Percentiles rank a stretch among this genome's conserved stretches.
phyloP scores from a whole-genome alignment of 2,888 invertebrate genomes.

The Dusona sp. region DNA sequence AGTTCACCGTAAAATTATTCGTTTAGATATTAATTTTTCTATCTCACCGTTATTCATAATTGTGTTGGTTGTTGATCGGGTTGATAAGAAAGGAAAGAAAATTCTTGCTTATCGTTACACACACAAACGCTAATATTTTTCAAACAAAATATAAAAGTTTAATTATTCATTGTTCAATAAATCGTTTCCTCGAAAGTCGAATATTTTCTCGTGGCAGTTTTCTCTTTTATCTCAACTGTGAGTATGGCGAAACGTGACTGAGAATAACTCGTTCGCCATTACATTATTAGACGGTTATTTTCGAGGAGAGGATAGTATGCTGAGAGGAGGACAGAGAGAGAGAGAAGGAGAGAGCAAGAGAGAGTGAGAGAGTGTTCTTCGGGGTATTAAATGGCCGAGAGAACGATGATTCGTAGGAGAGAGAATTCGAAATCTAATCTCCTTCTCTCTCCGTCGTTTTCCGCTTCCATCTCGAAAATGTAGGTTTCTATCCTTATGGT shows the following conservation, averaged over 20 bases:
- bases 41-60: too few relatives aligned
- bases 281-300: constrained; percentile 83
- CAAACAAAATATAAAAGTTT: neutral
- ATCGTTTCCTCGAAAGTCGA: constrained; percentile 20
- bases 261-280: constrained; percentile 84
- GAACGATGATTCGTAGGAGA: constrained; percentile 38
- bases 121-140: neutral
- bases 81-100: neutral
- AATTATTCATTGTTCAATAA: constrained; percentile 2
- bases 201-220: constrained; percentile 55
- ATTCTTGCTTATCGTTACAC: neutral
- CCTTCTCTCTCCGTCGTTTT: neutral
- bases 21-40: too few relatives aligned
- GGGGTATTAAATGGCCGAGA: constrained; percentile 38
- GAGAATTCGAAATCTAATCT: constrained; percentile 35
- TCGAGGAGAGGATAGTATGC: constrained; percentile 63
- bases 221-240: constrained; percentile 66
- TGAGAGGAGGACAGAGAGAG: constrained; percentile 1
- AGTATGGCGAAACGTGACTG: constrained; percentile 42
- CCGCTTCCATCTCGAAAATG: constrained; percentile 16
- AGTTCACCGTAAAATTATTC: too few relatives aligned
- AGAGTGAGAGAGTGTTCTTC: constrained; percentile 15
- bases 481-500: constrained; percentile 2
- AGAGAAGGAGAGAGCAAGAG: constrained; percentile 4
- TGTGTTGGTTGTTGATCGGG: too few relatives aligned